Evolutionary conservation across 2,797 vertebrate genomes (phyloP), one percentile per base, ranked within the genome.

Genomic region (Pangasius larnaudii): DNA sequence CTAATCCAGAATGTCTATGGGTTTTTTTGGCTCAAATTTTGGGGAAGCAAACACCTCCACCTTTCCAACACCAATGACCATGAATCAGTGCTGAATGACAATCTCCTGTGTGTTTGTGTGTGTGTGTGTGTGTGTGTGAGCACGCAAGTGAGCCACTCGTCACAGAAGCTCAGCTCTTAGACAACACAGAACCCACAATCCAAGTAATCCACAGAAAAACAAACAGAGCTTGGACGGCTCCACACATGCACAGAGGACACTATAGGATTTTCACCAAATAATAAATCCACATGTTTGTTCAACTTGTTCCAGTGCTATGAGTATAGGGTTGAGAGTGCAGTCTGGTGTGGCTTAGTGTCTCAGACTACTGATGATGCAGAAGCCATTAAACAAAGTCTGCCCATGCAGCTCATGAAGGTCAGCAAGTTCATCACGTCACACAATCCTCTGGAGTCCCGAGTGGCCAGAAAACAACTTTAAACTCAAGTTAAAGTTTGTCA

Each of bases 141-240:
- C 81, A 74, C 30, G 27, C n/a, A 22, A 78, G 49, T 53, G 75
- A 30, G 51, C n/a, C 53, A 36, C 56, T 84, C 53, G 22, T 81
- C 58, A 74, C 80, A 63, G 80, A 65, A 61, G 69, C 59, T 67
- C 85, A 80, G 85, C 69, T 63, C 86, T 83, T 72, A 75, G 86
- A 84, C 86, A 83, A 87, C 86, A 82, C 65, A 33, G 65, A 36
- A 82, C 53, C 80, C 65, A 82, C 78, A 46, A 82, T 87, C 65
- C 69, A 61, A 71, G 65, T 87, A 63, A 83, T 84, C 53, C n/a
- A 63, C 59, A 36, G 85, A 71, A 86, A 84, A 65, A 71, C 88
- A 89, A 83, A 89, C 80, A 81, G 75, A 49, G 77, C 84, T 75
- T 59, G 82, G 78, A 86, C 3, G 27, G 42, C 42, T 59, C n/a